These are phyloP conservation scores for Esox masquinongy DNA, from an alignment of 2,797 vertebrate species.

Conservation along the genomic window DNA sequence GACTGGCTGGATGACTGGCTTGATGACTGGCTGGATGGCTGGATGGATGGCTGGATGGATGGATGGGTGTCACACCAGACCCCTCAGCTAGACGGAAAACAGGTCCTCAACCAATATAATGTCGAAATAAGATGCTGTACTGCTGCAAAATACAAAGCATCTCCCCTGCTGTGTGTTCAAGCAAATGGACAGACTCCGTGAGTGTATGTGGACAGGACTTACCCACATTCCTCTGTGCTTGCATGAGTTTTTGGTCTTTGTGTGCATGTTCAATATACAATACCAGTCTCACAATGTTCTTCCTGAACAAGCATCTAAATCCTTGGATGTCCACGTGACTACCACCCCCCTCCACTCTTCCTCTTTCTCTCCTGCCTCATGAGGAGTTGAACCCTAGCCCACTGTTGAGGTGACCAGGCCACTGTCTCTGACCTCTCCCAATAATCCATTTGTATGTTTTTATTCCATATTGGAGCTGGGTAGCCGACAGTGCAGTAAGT, in stretches of 20 bases:
- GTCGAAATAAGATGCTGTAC: not conserved
- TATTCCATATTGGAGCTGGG: constrained; percentile 59
- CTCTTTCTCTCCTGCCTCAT: constrained; percentile 43
- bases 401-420: constrained; percentile 39
- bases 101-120: not conserved
- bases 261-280: constrained; percentile 51
- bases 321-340: constrained; percentile 26
- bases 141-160: not conserved
- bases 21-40: constrained; percentile 8
- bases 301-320: constrained; percentile 61
- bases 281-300: constrained; percentile 49
- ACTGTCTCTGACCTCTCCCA: constrained; percentile 61
- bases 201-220: not conserved
- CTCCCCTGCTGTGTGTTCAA: not conserved
- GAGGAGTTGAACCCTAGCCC: constrained; percentile 48
- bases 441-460: constrained; percentile 78
- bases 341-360: not conserved
- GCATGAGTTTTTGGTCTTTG: constrained; percentile 7
- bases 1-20: not conserved
- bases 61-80: not conserved
- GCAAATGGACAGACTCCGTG: not conserved
- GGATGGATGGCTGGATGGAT: not conserved
- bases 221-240: not conserved
- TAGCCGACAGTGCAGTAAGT: constrained; percentile 62
- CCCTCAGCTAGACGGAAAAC: not conserved